Conservation (phyloP, 1,140 invertebrate genomes). For the Drosophila asahinai region DNA sequence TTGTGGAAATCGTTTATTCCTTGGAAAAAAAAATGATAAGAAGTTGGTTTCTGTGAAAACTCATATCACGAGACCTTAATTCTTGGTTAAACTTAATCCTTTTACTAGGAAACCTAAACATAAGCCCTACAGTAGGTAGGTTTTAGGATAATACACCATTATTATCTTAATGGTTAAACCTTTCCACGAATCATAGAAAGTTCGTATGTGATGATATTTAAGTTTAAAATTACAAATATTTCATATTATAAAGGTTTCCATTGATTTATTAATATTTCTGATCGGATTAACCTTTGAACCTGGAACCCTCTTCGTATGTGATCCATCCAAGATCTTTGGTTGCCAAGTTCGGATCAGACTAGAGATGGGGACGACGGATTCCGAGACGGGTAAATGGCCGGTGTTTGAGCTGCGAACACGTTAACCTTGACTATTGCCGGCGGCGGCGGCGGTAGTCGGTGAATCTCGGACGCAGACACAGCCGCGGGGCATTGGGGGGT, state of each 20-base stretch:
- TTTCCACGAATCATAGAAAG: no score
- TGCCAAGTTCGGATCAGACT: neutral
- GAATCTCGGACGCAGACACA: conserved; percentile 20
- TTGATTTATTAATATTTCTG: neutral
- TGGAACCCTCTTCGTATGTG: neutral
- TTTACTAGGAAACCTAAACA: neutral
- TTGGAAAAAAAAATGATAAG: neutral
- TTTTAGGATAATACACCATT: no score
- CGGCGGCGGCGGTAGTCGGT: conserved; percentile 27
- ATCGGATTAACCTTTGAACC: neutral
- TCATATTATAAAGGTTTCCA: no score
- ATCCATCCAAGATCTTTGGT: conserved; percentile 10
- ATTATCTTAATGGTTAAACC: no score
- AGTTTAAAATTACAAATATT: no score
- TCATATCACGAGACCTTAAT: neutral
- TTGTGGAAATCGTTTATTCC: neutral
- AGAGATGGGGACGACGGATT: neutral
- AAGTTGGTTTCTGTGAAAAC: neutral
- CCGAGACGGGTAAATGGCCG: conserved; percentile 32
- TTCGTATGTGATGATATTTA: no score
- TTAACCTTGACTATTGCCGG: conserved; percentile 63
- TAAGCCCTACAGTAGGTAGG: neutral
- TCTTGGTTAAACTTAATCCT: neutral
- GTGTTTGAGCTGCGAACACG: conserved; percentile 39
- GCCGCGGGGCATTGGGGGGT: conserved; percentile 17